Conservation (phyloP, 2,113 vertebrate species). For the Mirounga angustirostris region DNA sequence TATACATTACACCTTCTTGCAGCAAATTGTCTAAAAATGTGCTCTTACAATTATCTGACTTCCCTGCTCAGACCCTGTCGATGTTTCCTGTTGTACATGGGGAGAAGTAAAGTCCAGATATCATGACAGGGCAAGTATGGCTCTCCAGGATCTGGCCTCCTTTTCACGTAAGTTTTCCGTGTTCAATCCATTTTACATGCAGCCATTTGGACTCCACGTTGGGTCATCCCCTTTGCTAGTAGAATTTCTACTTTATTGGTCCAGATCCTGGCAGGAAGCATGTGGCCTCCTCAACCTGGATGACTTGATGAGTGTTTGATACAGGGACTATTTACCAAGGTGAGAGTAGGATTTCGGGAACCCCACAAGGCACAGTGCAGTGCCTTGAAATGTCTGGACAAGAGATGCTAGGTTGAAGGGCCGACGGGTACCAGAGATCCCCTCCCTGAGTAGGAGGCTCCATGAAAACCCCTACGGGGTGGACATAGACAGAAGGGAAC, state of each 20-base stretch:
- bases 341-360: neutral
- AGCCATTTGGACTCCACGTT: no score
- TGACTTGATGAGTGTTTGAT: neutral
- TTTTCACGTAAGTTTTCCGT: neutral
- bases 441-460: neutral
- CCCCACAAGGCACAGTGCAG: neutral
- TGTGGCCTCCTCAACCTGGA: neutral
- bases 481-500: neutral
- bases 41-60: neutral
- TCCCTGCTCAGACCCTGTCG: neutral
- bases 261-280: neutral
- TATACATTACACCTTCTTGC: neutral
- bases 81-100: neutral
- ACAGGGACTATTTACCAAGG: neutral
- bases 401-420: neutral
- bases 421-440: neutral
- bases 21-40: slow-evolving; percentile 44
- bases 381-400: neutral
- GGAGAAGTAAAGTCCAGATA: neutral
- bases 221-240: neutral
- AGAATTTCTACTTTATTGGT: neutral
- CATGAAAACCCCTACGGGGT: neutral
- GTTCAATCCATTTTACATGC: neutral
- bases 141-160: neutral
- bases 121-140: neutral